Percentiles rank a stretch among this genome's conserved stretches.
Evolutionary conservation across 1,140 invertebrate species (phyloP).

Genomic region (Drosophila repletoides): DNA sequence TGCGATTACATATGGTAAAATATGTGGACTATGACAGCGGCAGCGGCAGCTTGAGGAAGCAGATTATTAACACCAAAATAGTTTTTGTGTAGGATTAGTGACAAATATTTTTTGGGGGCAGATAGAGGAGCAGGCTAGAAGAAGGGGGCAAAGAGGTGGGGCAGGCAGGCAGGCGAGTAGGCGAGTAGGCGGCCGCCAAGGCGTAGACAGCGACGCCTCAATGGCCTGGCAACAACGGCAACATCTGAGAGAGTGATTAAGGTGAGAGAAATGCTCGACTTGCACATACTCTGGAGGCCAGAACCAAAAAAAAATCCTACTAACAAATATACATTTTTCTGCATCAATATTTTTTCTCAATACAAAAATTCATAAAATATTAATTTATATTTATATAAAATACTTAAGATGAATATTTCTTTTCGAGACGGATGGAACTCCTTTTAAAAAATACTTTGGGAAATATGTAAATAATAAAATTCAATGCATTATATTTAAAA

Average conservation of each 20-base stretch:
- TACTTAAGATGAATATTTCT: no score
- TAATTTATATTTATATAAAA: no score
- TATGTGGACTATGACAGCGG: conserved; percentile 10
- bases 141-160: no score
- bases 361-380: no score
- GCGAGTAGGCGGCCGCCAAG: conserved; percentile 24
- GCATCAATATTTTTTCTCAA: no score
- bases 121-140: conserved; percentile 1
- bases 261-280: not conserved
- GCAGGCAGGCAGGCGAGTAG: no score
- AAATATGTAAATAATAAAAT: no score
- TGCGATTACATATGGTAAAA: not conserved
- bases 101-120: conserved; percentile 50
- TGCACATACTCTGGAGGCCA: not conserved
- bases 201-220: conserved; percentile 11
- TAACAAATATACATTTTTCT: no score
- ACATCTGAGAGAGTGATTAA: not conserved
- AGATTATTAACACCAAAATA: conserved; percentile 67
- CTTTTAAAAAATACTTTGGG: no score
- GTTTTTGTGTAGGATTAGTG: conserved; percentile 68
- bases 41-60: conserved; percentile 32
- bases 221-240: conserved; percentile 15
- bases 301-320: not conserved
- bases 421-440: no score
- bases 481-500: no score